Conservation (phyloP, 2,888 invertebrate species). For the Tiliacea citrago region DNA sequence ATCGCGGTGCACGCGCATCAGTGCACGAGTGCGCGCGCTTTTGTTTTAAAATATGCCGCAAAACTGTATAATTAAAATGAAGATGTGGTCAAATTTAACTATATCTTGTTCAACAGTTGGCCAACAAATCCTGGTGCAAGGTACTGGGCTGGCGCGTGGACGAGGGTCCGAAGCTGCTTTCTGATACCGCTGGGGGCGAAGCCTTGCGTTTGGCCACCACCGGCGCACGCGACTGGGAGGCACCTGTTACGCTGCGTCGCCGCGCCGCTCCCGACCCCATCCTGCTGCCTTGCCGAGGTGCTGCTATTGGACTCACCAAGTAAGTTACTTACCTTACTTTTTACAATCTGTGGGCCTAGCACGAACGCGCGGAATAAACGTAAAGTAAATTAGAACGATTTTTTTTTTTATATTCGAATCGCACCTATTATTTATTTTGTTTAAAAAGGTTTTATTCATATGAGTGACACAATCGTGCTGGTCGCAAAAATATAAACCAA, state of each 20-base stretch:
- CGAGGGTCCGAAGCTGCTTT: conserved; percentile 79
- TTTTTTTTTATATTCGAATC: neutral
- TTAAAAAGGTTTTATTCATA: neutral
- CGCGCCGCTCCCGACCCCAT: conserved; percentile 94
- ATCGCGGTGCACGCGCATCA: neutral
- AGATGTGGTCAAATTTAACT: neutral
- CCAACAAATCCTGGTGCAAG: conserved; percentile 96
- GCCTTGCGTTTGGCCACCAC: conserved; percentile 88
- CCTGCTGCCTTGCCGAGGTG: conserved; percentile 85
- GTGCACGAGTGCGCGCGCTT: neutral
- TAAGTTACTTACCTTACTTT: conserved; percentile 53
- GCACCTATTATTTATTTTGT: neutral
- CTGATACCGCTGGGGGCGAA: conserved; percentile 87
- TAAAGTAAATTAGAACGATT: neutral
- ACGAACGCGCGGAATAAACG: neutral
- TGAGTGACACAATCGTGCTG: neutral
- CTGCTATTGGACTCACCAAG: conserved; percentile 83
- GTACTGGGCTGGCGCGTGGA: conserved; percentile 92
- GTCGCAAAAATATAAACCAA: neutral
- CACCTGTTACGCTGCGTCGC: conserved; percentile 94
- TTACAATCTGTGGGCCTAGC: neutral
- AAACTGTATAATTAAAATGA: neutral
- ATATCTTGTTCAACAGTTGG: conserved; percentile 91
- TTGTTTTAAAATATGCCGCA: neutral
- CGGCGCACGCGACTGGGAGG: conserved; percentile 94